A percentile compares a stretch with the other conserved stretches of the same genome.
phyloP scores from a whole-genome alignment of 2,113 vertebrate species.

The Alexandromys fortis region DNA sequence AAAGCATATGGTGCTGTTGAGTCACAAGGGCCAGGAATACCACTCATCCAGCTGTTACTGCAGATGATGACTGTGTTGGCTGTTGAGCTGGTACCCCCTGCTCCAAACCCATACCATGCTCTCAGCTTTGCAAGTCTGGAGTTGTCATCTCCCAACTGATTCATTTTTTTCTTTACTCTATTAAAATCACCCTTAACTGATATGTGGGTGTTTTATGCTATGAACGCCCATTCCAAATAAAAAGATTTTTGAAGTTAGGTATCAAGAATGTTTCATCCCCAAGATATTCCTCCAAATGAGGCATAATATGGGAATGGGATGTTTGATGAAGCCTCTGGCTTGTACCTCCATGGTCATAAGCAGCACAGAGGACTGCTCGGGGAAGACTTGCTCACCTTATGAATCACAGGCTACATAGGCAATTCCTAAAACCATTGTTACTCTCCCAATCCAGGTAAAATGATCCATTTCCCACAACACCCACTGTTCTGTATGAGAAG shows the following conservation, averaged over 20 bases:
- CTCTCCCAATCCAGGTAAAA: neutral
- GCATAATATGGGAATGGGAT: neutral
- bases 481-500: neutral
- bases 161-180: neutral
- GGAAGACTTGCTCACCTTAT: neutral
- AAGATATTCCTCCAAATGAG: constrained; percentile 27
- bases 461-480: neutral
- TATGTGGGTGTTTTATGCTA: constrained; percentile 1
- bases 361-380: neutral
- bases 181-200: constrained; percentile 39
- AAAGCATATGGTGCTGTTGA: neutral
- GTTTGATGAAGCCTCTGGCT: neutral
- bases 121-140: neutral
- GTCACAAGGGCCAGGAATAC: neutral
- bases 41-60: neutral
- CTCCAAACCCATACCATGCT: neutral
- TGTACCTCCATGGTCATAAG: too few relatives aligned
- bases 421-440: neutral
- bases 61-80: neutral
- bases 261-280: neutral
- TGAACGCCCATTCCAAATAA: neutral
- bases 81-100: neutral
- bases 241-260: constrained; percentile 29
- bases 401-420: neutral
- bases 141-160: neutral